These are phyloP conservation scores for Natrix natrix DNA, from an alignment of 2,797 vertebrate genomes.

Conservation along the genomic window DNA sequence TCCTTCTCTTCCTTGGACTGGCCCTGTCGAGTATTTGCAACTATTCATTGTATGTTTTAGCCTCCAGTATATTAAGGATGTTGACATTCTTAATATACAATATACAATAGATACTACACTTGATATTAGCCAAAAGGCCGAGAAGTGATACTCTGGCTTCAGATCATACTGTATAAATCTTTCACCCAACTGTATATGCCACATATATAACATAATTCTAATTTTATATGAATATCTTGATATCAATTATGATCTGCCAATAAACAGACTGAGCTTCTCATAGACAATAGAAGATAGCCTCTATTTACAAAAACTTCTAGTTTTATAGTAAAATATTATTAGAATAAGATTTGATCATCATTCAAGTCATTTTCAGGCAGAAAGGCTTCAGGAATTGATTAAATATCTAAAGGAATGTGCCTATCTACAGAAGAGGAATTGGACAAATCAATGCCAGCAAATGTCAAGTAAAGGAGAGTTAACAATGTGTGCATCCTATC, in stretches of 20 bases:
- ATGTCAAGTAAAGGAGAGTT: not conserved
- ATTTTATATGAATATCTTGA: not conserved
- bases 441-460: not conserved
- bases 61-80: too few species aligned
- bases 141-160: too few species aligned
- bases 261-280: not conserved
- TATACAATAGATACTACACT: not conserved
- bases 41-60: too few species aligned
- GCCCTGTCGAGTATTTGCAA: too few species aligned
- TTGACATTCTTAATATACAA: not conserved
- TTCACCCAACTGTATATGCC: too few species aligned
- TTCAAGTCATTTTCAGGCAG: not conserved
- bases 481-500: not conserved
- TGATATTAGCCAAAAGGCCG: too few species aligned
- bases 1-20: too few species aligned
- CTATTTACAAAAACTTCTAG: not conserved
- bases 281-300: not conserved
- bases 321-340: not conserved
- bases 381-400: not conserved
- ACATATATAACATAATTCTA: not conserved
- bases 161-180: too few species aligned
- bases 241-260: not conserved
- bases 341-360: not conserved
- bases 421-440: not conserved
- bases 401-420: not conserved